phyloP scores from a whole-genome alignment of 2,888 invertebrate species.

The Oxyteleia sp. region DNA sequence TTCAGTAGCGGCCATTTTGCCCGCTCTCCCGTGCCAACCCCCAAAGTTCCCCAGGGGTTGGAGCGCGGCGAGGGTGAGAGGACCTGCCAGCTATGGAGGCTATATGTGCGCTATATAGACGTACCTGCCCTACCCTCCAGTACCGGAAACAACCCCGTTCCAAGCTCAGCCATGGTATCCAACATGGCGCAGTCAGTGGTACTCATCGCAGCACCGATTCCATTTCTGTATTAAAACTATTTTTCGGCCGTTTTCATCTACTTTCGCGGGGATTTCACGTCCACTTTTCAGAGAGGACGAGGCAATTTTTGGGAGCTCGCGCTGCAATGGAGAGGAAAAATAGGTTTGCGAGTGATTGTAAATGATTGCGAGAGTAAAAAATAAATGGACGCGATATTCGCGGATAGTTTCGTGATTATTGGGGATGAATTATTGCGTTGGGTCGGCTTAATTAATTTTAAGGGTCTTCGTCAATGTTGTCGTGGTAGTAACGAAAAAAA shows the following conservation, averaged over 20 bases:
- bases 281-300: constrained; percentile 1
- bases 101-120: constrained; percentile 81
- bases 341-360: constrained; percentile 29
- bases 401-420: not conserved
- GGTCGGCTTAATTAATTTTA: not conserved
- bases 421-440: not conserved
- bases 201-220: constrained; percentile 79
- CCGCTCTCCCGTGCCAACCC: too few species aligned
- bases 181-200: constrained; percentile 85
- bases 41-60: constrained; percentile 81
- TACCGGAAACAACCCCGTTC: constrained; percentile 86
- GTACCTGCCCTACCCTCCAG: constrained; percentile 84
- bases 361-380: constrained; percentile 33
- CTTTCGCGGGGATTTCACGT: constrained; percentile 2
- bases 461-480: too few species aligned
- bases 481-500: too few species aligned
- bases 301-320: constrained; percentile 18
- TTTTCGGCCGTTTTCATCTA: constrained; percentile 55
- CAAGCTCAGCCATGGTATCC: constrained; percentile 85
- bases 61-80: constrained; percentile 83
- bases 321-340: constrained; percentile 12
- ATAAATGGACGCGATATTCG: constrained; percentile 3
- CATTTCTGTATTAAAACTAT: constrained; percentile 57
- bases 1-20: too few species aligned
- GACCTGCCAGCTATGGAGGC: constrained; percentile 80